These are phyloP conservation scores for Platysternon megacephalum DNA, from an alignment of 2,113 vertebrate species.

Conservation along the genomic window DNA sequence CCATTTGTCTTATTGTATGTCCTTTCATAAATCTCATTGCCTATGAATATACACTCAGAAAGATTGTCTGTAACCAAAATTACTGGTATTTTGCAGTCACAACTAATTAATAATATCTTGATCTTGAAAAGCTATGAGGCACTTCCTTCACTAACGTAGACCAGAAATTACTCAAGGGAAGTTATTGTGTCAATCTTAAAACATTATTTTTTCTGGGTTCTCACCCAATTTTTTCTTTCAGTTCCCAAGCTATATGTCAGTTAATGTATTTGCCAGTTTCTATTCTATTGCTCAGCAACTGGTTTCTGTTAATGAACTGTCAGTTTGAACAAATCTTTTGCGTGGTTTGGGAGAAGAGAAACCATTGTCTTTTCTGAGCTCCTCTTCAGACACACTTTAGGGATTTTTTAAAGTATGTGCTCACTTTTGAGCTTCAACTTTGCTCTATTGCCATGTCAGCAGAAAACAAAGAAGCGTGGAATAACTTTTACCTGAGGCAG, in stretches of 20 bases:
- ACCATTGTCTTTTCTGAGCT: accelerated
- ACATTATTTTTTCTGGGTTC: background rate
- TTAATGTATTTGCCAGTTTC: background rate
- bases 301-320: background rate
- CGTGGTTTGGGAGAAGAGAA: background rate
- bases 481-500: background rate
- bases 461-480: background rate
- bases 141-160: background rate
- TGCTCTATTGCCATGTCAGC: background rate
- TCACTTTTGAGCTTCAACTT: background rate
- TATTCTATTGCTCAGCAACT: background rate
- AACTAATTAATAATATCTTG: background rate
- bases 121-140: background rate
- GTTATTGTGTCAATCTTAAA: background rate
- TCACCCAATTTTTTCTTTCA: background rate
- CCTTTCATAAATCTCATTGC: background rate
- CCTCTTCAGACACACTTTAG: background rate
- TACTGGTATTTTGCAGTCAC: background rate
- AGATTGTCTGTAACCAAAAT: background rate
- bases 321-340: background rate
- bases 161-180: background rate
- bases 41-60: background rate
- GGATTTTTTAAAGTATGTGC: background rate
- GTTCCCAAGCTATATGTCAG: background rate
- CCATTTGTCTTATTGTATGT: background rate